Evolutionary conservation across 2,797 vertebrate genomes (phyloP).

Genomic region (Danio aesculapii): DNA sequence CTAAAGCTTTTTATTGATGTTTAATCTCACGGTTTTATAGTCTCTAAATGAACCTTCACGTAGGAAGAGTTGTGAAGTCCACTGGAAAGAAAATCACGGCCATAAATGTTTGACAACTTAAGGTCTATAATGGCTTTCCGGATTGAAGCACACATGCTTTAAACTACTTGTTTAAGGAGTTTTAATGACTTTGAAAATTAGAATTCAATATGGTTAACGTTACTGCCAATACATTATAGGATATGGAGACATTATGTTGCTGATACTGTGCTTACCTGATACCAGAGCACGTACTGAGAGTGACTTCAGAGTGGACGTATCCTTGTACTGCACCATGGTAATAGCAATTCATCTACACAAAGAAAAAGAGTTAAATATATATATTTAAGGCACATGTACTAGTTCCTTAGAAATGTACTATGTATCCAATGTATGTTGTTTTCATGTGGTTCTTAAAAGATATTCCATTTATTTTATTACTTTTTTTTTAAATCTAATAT

Average conservation of each 20-base stretch:
- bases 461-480: too few relatives aligned
- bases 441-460: not conserved
- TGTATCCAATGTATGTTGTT: not conserved
- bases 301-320: conserved; percentile 75
- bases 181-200: conserved; percentile 41
- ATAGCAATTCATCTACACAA: conserved; percentile 80
- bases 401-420: not conserved
- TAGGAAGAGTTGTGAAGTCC: conserved; percentile 20
- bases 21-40: conserved; percentile 50
- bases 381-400: not conserved
- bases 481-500: too few relatives aligned
- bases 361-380: not conserved
- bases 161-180: conserved; percentile 28
- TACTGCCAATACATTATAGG: conserved; percentile 5
- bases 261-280: conserved; percentile 74
- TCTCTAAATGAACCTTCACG: conserved; percentile 43
- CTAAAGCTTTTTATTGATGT: conserved; percentile 46
- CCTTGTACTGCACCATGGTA: conserved; percentile 82
- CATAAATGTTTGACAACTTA: conserved; percentile 36
- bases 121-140: conserved; percentile 40
- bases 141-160: conserved; percentile 16
- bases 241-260: not conserved
- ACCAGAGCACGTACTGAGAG: conserved; percentile 79
- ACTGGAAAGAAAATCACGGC: conserved; percentile 34
- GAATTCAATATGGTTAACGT: conserved; percentile 22